Conservation (phyloP, 2,888 invertebrate genomes). For the Ennomos quercinarius region DNA sequence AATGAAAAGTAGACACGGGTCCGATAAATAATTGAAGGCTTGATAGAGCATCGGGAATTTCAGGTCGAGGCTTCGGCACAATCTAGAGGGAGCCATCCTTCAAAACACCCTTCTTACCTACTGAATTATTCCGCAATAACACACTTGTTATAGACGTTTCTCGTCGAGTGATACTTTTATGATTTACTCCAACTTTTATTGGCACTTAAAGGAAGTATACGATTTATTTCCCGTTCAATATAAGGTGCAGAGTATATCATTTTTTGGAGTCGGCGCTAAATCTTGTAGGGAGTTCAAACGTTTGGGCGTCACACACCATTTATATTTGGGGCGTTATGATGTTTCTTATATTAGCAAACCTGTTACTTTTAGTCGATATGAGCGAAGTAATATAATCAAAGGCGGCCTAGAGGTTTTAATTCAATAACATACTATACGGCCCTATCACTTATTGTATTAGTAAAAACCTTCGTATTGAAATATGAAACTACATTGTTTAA, state of each 20-base stretch:
- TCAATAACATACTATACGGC: too few relatives aligned
- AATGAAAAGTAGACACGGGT: conserved; percentile 85
- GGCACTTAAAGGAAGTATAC: conserved; percentile 85
- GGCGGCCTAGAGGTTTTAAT: too few relatives aligned
- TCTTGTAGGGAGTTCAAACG: conserved; percentile 64
- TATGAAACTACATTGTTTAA: too few relatives aligned
- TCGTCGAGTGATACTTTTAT: conserved; percentile 84
- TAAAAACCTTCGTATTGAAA: too few relatives aligned
- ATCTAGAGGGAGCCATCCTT: conserved; percentile 81
- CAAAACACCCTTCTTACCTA: conserved; percentile 76
- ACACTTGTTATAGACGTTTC: conserved; percentile 85
- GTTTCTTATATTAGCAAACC: conserved; percentile 39
- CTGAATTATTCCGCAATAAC: conserved; percentile 85
- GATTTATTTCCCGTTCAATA: conserved; percentile 84
- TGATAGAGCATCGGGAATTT: conserved; percentile 81
- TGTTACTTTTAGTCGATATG: conserved; percentile 4
- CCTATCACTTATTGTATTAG: too few relatives aligned
- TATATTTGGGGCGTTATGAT: conserved; percentile 55
- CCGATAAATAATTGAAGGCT: conserved; percentile 85
- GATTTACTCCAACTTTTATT: conserved; percentile 86
- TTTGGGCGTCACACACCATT: conserved; percentile 72
- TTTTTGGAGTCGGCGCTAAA: conserved; percentile 73
- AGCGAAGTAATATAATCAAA: too few relatives aligned
- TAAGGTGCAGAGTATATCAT: conserved; percentile 81
- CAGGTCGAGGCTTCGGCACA: conserved; percentile 64